phyloP scores from a whole-genome alignment of 2,113 vertebrate species.

The Accipiter cooperii region DNA sequence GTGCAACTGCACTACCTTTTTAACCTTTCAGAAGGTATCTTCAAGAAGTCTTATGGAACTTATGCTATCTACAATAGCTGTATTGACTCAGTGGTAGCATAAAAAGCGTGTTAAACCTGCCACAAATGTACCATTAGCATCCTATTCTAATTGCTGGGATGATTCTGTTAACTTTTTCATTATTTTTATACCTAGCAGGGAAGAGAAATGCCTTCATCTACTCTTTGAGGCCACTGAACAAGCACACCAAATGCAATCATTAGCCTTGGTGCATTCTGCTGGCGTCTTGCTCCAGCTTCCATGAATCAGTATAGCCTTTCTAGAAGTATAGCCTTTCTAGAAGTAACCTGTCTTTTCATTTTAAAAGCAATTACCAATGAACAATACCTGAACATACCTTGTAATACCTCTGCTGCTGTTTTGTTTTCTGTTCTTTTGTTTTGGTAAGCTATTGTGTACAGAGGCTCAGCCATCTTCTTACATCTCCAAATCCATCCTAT shows the following conservation, averaged over 20 bases:
- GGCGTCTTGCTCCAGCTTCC: neutral
- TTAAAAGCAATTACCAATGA: neutral
- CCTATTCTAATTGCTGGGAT: neutral
- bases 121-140: neutral
- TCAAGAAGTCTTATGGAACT: neutral
- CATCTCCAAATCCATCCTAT: neutral
- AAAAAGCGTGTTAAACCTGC: neutral
- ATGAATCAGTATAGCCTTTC: neutral
- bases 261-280: neutral
- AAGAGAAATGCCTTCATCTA: neutral
- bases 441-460: neutral
- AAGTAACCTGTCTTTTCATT: neutral
- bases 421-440: neutral
- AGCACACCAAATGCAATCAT: neutral
- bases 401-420: neutral
- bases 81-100: neutral
- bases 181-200: neutral
- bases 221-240: neutral
- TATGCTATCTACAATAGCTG: neutral
- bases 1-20: neutral
- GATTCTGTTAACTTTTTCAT: neutral
- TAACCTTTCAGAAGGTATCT: neutral
- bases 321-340: neutral
- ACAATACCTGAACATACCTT: neutral
- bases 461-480: neutral